Evolutionary conservation across 2,888 invertebrate genomes (phyloP).

Genomic region (Mycalesis mineus): DNA sequence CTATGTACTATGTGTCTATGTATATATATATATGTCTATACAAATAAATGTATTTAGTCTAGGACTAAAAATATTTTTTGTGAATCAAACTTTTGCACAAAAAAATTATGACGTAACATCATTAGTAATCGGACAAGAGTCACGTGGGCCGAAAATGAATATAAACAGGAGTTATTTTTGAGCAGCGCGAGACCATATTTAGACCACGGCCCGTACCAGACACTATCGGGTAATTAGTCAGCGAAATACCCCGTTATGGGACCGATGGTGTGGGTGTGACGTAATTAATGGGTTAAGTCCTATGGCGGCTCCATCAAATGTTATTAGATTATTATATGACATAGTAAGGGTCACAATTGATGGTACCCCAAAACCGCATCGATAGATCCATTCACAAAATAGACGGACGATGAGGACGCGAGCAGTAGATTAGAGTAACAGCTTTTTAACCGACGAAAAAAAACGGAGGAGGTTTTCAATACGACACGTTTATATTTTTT

Average conservation of each 20-base stretch:
- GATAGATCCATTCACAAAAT: too few species aligned
- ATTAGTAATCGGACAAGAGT: constrained; percentile 7
- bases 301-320: not conserved
- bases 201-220: constrained; percentile 2
- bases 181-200: constrained; percentile 17
- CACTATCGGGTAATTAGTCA: constrained; percentile 19
- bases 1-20: too few species aligned
- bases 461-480: too few species aligned
- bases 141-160: constrained; percentile 14
- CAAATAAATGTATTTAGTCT: not conserved
- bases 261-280: not conserved
- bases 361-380: too few species aligned
- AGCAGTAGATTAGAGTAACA: too few species aligned
- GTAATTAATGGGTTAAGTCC: not conserved
- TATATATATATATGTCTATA: too few species aligned
- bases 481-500: too few species aligned
- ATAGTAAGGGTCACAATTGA: too few species aligned
- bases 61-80: not conserved
- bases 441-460: too few species aligned
- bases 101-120: not conserved
- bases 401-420: too few species aligned
- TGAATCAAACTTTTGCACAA: not conserved
- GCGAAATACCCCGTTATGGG: not conserved
- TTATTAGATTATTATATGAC: not conserved
- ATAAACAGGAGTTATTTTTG: constrained; percentile 9